Base-by-base conservation (phyloP, 1,140 invertebrate genomes). In the Anoplophora glabripennis region DNA sequence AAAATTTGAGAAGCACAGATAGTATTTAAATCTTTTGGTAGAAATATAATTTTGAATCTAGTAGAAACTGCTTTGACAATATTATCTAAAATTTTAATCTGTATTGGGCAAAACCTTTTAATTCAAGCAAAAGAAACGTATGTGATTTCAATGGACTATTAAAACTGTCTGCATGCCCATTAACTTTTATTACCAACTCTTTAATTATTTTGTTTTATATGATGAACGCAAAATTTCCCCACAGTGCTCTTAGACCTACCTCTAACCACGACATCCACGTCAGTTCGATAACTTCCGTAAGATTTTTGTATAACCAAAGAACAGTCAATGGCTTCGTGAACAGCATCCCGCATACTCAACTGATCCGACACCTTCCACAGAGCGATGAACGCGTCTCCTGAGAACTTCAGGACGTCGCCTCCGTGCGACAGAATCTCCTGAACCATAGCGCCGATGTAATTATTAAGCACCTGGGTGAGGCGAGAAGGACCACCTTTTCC, bases 351-450 rank as follows among this genome's bases (percentile, higher is more conserved):
- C 79, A 86, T 82, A 7, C 78, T 68, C 38, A 79, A 72, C 21
- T 73, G 76, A 76, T 80, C 18, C 41, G 61, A 56, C 42, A 65
- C 59, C 56, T 71, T 72, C 67, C 68, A 72, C 17, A 72, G 42
- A 1, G 69, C 65, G 3, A 72, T 53, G 66, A 88, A 86, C 14
- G 85, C 85, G 66, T 87, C 84, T 0, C 84, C 84, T 3, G 84
- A 84, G 68, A 85, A 86, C 71, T 86, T 86, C 0, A 86, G 66
- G 11, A 87, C 77, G 62, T 87, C 85, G 0, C 85, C 85, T 15
- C 81, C 77, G 51, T 83, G 81, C 0, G 78, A 80, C 38, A 71
- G 54, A 9, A 36, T 86, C 67, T 63, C 85, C 84, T 67, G 83
- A 0, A 86, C 81, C 81, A 87, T 86, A 0, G 81, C 77, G 0